Evolutionary conservation across 2,113 vertebrate species (phyloP).

Genomic region (Halcyon senegalensis): DNA sequence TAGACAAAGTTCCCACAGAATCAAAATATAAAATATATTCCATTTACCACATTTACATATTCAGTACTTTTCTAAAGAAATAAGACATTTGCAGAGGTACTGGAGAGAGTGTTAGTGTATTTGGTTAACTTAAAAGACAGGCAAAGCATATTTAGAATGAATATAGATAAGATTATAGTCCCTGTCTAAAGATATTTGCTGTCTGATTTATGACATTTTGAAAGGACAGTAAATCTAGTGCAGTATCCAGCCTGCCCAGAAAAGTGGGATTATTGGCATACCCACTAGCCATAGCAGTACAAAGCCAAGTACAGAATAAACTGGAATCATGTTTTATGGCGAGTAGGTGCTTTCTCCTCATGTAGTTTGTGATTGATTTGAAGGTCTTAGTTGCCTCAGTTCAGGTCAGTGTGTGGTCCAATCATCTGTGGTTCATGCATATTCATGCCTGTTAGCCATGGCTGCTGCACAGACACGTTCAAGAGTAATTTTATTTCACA

Average conservation of each 20-base stretch:
- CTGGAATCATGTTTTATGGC: not conserved
- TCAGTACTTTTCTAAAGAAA: not conserved
- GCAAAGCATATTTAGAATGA: slow-evolving; percentile 1
- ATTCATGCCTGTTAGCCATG: not conserved
- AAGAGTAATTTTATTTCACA: not conserved
- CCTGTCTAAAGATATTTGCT: not conserved
- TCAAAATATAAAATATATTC: not conserved
- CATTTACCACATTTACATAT: not conserved
- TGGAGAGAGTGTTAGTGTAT: not conserved
- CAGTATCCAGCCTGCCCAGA: not conserved
- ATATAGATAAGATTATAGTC: not conserved
- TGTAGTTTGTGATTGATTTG: not conserved
- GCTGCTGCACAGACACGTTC: not conserved
- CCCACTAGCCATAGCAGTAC: not conserved
- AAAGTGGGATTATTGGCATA: not conserved
- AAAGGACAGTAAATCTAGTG: not conserved
- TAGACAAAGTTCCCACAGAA: not conserved
- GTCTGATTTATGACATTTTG: slow-evolving; percentile 16
- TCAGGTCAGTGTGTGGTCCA: not conserved
- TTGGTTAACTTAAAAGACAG: not conserved
- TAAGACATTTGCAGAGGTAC: not conserved
- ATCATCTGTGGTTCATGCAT: not conserved
- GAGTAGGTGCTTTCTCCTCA: not conserved
- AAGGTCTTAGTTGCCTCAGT: fast-evolving
- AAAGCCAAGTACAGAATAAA: not conserved